These are phyloP conservation scores for Deilephila elpenor DNA, from an alignment of 2,888 invertebrate genomes.

Conservation along the genomic window DNA sequence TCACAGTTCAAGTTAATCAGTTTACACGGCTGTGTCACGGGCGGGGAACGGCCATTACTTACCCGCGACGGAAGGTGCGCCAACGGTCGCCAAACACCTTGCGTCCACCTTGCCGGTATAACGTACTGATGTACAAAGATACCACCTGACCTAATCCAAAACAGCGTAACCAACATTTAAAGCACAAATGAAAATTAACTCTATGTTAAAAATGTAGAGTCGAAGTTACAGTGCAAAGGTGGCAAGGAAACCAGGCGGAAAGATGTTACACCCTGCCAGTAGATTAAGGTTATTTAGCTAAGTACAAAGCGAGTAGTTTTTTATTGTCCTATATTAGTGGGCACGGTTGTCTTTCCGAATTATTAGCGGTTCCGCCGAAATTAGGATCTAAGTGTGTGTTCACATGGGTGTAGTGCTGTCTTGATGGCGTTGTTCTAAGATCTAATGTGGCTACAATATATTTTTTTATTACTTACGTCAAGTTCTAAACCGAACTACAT, in stretches of 20 bases:
- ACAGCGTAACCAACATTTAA: slow-evolving; percentile 42
- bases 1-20: slow-evolving; percentile 62
- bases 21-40: slow-evolving; percentile 72
- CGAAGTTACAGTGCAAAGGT: slow-evolving; percentile 21
- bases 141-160: slow-evolving; percentile 58
- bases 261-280: slow-evolving; percentile 74
- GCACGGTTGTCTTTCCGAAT: slow-evolving; percentile 80
- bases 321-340: slow-evolving; percentile 76
- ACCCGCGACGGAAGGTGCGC: slow-evolving; percentile 60
- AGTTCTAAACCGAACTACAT: too few species aligned
- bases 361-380: slow-evolving; percentile 48
- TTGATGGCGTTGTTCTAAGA: neutral
- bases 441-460: neutral
- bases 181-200: slow-evolving; percentile 31
- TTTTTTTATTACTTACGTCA: neutral
- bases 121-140: slow-evolving; percentile 76
- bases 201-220: neutral
- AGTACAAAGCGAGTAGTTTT: slow-evolving; percentile 71
- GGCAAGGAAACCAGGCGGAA: slow-evolving; percentile 58
- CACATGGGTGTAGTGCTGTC: slow-evolving; percentile 24
- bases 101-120: slow-evolving; percentile 79
- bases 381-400: slow-evolving; percentile 14
- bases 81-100: slow-evolving; percentile 81
- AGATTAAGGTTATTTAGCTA: slow-evolving; percentile 78
- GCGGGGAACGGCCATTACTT: slow-evolving; percentile 58